Percentiles rank a stretch among this genome's conserved stretches.
Conservation (phyloP, 2,888 invertebrate species). For the Tholera decimalis region DNA sequence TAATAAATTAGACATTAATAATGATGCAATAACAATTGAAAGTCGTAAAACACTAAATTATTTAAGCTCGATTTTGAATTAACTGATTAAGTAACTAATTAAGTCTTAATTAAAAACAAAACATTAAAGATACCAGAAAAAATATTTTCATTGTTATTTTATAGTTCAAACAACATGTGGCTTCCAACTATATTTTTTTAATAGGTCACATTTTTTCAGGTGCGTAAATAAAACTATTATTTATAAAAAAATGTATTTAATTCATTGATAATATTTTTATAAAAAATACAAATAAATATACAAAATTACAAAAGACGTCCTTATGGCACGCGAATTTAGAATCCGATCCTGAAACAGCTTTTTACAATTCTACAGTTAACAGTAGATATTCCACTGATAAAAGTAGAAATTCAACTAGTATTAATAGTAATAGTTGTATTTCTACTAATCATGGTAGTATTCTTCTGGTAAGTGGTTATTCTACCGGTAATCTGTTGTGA, state of each 20-base stretch:
- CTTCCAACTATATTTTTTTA: no score
- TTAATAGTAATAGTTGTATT: constrained; percentile 20
- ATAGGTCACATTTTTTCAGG: background rate
- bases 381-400: constrained; percentile 6
- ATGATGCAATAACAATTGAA: background rate
- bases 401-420: constrained; percentile 51
- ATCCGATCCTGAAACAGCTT: constrained; percentile 62
- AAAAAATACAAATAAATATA: constrained; percentile 70
- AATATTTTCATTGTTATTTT: background rate
- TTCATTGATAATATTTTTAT: constrained; percentile 54
- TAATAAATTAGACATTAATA: constrained; percentile 11
- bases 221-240: background rate
- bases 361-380: constrained; percentile 40
- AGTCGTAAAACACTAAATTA: constrained; percentile 13
- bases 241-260: constrained; percentile 51
- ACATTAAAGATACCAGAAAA: background rate
- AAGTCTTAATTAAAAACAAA: background rate
- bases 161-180: background rate
- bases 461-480: constrained; percentile 10
- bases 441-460: constrained; percentile 53
- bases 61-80: constrained; percentile 15
- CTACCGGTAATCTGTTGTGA: constrained; percentile 20
- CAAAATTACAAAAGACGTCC: constrained; percentile 78
- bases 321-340: constrained; percentile 87
- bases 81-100: constrained; percentile 6